Conservation (phyloP, 2,888 invertebrate species). For the Drosophila rellima region DNA sequence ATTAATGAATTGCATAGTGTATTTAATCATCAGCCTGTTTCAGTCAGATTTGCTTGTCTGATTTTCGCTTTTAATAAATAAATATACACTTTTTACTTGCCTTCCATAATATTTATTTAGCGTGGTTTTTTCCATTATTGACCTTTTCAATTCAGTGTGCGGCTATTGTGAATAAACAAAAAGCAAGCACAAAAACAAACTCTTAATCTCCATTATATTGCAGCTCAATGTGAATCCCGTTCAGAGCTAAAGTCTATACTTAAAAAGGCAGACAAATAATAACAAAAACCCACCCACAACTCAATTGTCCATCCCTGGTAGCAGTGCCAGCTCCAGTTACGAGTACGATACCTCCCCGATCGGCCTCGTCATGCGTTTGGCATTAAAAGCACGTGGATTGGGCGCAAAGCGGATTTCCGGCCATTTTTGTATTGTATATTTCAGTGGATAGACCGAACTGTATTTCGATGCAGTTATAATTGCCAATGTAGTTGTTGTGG, state of each 20-base stretch:
- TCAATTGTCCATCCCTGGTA: slow-evolving; percentile 20
- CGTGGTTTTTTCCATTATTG: slow-evolving; percentile 47
- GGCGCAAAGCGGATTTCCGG: slow-evolving; percentile 79
- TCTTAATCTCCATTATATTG: slow-evolving; percentile 73
- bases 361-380: slow-evolving; percentile 53
- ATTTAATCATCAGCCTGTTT: slow-evolving; percentile 17
- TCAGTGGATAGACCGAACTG: slow-evolving; percentile 17
- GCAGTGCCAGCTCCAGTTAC: neutral
- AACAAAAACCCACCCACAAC: slow-evolving; percentile 42
- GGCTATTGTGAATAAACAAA: slow-evolving; percentile 38
- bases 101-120: slow-evolving; percentile 58
- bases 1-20: slow-evolving; percentile 23
- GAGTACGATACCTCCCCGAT: neutral
- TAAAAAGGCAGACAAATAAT: slow-evolving; percentile 69
- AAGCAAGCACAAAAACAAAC: slow-evolving; percentile 41
- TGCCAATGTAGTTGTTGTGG: slow-evolving; percentile 51
- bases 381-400: slow-evolving; percentile 68
- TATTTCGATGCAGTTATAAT: slow-evolving; percentile 75
- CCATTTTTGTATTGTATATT: slow-evolving; percentile 35
- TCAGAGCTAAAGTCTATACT: slow-evolving; percentile 48
- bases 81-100: slow-evolving; percentile 36
- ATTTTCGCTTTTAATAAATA: slow-evolving; percentile 52
- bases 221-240: slow-evolving; percentile 55
- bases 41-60: slow-evolving; percentile 25
- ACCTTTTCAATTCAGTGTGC: slow-evolving; percentile 50